Conservation (phyloP, 2,888 invertebrate species). For the Mechanitis messenoides region DNA sequence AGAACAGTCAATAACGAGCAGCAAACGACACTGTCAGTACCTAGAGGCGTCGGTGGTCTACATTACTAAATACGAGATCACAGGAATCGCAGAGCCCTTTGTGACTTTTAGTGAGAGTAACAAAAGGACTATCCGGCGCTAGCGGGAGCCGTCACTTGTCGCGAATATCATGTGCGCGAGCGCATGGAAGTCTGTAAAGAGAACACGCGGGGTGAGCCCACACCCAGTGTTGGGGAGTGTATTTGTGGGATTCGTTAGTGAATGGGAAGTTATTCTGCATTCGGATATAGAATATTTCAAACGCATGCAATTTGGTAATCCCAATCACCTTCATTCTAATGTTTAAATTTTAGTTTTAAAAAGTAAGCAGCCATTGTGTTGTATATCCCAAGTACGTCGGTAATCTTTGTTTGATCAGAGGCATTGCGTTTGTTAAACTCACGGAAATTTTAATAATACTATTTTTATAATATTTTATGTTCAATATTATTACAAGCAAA, state of each 20-base stretch:
- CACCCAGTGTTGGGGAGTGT: slow-evolving; percentile 13
- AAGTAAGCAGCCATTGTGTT: slow-evolving; percentile 3
- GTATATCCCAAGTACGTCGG: no score
- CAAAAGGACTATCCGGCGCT: slow-evolving; percentile 64
- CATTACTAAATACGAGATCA: slow-evolving; percentile 65
- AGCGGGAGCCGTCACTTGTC: slow-evolving; percentile 76
- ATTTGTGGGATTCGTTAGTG: slow-evolving; percentile 20
- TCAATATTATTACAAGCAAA: no score
- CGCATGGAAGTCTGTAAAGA: slow-evolving; percentile 86
- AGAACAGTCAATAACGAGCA: slow-evolving; percentile 71
- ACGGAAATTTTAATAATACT: no score
- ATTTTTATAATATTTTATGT: no score
- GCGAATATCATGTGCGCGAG: slow-evolving; percentile 84
- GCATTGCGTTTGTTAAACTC: no score
- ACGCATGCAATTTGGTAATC: slow-evolving; percentile 15
- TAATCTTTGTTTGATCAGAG: no score
- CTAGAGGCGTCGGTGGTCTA: slow-evolving; percentile 52
- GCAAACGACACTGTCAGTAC: slow-evolving; percentile 73
- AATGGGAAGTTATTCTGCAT: slow-evolving; percentile 12
- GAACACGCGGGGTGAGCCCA: slow-evolving; percentile 58
- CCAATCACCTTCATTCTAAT: slow-evolving; percentile 2
- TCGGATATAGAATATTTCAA: slow-evolving; percentile 8
- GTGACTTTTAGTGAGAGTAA: slow-evolving; percentile 60
- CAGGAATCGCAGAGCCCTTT: slow-evolving; percentile 60
- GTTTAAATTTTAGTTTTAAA: slow-evolving; percentile 6